phyloP scores from a whole-genome alignment of 2,888 invertebrate genomes.

The Oligia fasciuncula region DNA sequence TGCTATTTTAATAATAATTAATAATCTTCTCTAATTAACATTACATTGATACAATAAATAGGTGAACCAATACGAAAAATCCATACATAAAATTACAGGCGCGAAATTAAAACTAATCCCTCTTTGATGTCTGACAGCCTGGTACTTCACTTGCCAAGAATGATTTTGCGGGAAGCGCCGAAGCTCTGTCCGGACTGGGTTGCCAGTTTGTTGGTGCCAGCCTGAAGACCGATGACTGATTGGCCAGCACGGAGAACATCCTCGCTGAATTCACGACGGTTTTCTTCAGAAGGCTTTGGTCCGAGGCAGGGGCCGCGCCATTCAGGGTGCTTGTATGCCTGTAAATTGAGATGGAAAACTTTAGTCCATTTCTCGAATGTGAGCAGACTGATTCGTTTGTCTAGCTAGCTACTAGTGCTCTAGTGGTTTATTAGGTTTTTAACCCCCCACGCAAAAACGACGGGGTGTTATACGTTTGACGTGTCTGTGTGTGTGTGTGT shows the following conservation, averaged over 20 bases:
- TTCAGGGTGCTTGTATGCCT: conserved; percentile 95
- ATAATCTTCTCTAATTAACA: background rate
- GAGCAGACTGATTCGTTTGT: background rate
- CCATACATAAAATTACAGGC: conserved; percentile 20
- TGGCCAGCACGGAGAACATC: conserved; percentile 95
- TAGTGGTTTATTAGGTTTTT: background rate
- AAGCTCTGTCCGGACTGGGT: conserved; percentile 96
- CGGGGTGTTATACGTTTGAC: no score
- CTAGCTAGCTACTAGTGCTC: background rate
- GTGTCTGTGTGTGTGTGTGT: no score
- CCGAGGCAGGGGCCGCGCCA: conserved; percentile 95
- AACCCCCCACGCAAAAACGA: no score
- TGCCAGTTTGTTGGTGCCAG: conserved; percentile 96
- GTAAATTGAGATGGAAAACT: conserved; percentile 58
- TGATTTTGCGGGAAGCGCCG: conserved; percentile 95
- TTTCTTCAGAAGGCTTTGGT: conserved; percentile 96
- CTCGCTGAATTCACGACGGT: conserved; percentile 94
- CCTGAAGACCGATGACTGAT: conserved; percentile 95
- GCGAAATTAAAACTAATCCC: conserved; percentile 25
- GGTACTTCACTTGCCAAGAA: conserved; percentile 92
- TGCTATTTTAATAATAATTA: background rate
- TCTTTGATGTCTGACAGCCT: conserved; percentile 50
- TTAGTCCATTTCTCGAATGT: background rate
- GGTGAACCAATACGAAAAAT: background rate
- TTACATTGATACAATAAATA: background rate